Base-by-base conservation (phyloP, 2,797 vertebrate genomes). In the Aplochiton taeniatus region DNA sequence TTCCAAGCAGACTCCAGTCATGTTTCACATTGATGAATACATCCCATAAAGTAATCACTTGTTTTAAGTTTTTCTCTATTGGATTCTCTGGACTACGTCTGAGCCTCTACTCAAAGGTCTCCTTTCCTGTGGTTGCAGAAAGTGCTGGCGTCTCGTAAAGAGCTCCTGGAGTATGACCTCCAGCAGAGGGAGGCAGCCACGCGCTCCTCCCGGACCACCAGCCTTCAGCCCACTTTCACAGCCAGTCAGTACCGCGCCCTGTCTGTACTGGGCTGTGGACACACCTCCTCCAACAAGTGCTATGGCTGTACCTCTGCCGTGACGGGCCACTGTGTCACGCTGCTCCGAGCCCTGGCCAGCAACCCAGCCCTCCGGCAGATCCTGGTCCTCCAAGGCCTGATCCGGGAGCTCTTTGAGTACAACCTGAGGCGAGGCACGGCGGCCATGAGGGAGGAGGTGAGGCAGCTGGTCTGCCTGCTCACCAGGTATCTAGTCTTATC, bases 101-200 rank as follows among this genome's bases (percentile, higher is more conserved):
- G n/a, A n/a, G n/a, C 10, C 14, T 16, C 57, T 58, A 4, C 4
- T 61, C 8, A 8, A 4, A 4, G 16, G 8, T 14, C 13, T 8
- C 56, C 16, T 11, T 4, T 47, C 47, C 19, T 51, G 48, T 68
- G 14, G 57, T 75, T 73, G 63, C 86, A 99, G 98, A 99, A 98
- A 96, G 98, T 99, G 9, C 96, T 99, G 70, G 98, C 98, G 14
- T 99, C 98, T 0, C 95, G 98, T 12, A 99, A 99, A 87, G 97
- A 99, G 71, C 93, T 99, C 45, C 84, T 99, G 76, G 98, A 99
- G 65, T 99, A 99, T 0, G 98, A 99, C 74, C 92, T 99, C 4
- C 98, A 99, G 79, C 98, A 99, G 82, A 91, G 97, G 48, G 98
- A 99, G 74, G 98, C 97, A 0, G 98, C 97, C 57, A 98, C 96